Evolutionary conservation across 1,140 invertebrate species (phyloP).

Genomic region (Papilio helenus): DNA sequence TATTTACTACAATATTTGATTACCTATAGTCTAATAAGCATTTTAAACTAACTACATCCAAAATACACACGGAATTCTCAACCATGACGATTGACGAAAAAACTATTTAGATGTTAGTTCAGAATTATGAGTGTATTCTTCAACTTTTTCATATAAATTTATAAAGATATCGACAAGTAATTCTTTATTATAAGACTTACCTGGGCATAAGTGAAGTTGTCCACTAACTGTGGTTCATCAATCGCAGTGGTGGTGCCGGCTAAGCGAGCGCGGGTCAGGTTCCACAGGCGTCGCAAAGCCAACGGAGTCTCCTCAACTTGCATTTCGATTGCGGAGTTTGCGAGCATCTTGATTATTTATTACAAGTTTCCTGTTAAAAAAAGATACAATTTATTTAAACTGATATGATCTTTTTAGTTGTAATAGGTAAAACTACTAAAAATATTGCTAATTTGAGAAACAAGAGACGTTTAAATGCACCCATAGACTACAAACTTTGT

Average conservation of each 20-base stretch:
- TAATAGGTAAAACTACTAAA: too few species aligned
- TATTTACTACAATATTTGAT: too few species aligned
- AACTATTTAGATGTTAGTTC: too few species aligned
- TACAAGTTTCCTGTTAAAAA: slow-evolving; percentile 30
- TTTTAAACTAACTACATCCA: too few species aligned
- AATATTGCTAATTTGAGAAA: too few species aligned
- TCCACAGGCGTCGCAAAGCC: slow-evolving; percentile 79
- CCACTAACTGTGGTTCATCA: slow-evolving; percentile 66
- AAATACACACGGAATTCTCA: too few species aligned
- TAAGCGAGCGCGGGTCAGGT: slow-evolving; percentile 75
- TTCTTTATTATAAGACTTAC: slow-evolving; percentile 50
- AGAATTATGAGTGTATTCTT: too few species aligned
- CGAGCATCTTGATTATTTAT: slow-evolving; percentile 66
- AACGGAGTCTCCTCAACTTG: slow-evolving; percentile 75
- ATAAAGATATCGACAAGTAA: not conserved
- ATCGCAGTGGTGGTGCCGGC: slow-evolving; percentile 73
- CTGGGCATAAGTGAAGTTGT: slow-evolving; percentile 74
- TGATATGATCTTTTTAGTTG: too few species aligned
- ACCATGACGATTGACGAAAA: too few species aligned
- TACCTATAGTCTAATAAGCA: too few species aligned
- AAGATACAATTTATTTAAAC: not conserved
- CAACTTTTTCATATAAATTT: not conserved
- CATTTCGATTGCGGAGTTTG: slow-evolving; percentile 74
- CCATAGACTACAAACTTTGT: too few species aligned
- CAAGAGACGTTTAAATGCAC: too few species aligned